phyloP scores from a whole-genome alignment of 2,113 vertebrate genomes.

The Myiagra hebetior region DNA sequence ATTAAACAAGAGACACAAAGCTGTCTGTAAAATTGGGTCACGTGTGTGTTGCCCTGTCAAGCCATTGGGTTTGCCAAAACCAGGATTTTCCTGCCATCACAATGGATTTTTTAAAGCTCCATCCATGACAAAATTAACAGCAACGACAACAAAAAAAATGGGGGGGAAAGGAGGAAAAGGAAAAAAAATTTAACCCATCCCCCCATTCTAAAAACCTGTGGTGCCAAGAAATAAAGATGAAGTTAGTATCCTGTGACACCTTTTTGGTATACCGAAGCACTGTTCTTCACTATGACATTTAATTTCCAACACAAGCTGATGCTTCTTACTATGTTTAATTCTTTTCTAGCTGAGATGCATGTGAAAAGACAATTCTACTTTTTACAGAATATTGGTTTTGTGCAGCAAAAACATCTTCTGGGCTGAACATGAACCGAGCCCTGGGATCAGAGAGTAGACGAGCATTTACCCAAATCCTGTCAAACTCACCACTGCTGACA shows the following conservation, averaged over 20 bases:
- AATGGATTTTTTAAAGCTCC: not conserved
- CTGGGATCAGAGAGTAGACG: not conserved
- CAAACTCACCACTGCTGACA: not conserved
- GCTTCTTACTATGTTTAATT: not conserved
- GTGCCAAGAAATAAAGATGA: not conserved
- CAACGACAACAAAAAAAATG: not conserved
- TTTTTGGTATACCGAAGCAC: not conserved
- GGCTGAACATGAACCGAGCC: not conserved
- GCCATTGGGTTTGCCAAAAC: not conserved
- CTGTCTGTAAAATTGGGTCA: not conserved
- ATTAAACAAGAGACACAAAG: conserved; percentile 21
- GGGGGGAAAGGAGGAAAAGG: fast-evolving
- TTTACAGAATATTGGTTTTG: not conserved
- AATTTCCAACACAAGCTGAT: not conserved
- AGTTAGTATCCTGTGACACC: not conserved
- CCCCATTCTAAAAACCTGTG: not conserved
- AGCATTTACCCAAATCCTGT: not conserved
- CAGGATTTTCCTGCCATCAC: not conserved
- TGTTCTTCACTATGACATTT: not conserved
- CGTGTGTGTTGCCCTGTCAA: not conserved
- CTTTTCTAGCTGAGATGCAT: not conserved
- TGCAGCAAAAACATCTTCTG: not conserved
- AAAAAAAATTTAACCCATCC: not conserved
- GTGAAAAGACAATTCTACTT: not conserved
- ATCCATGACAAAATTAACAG: not conserved